Percentiles rank a stretch among this genome's conserved stretches.
phyloP scores from a whole-genome alignment of 2,113 vertebrate species.

The Ailuropoda melanoleuca region DNA sequence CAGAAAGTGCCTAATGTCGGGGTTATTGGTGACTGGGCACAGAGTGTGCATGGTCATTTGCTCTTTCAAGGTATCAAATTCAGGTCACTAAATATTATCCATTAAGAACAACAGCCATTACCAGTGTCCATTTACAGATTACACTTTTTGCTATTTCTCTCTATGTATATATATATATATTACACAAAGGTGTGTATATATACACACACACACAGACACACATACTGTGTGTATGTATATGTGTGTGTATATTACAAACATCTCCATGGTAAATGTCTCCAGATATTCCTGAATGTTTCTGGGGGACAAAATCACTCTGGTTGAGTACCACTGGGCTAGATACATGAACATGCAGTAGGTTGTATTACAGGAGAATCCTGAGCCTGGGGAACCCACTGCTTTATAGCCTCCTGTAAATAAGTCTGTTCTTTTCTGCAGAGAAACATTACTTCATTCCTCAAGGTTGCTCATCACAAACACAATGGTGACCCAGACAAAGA shows the following conservation, averaged over 20 bases:
- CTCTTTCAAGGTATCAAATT: background rate
- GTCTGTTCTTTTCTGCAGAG: background rate
- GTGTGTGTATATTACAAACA: background rate
- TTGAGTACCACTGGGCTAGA: background rate
- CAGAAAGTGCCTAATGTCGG: background rate
- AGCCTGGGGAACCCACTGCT: background rate
- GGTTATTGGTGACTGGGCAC: background rate
- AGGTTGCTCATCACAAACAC: background rate
- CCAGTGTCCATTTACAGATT: background rate
- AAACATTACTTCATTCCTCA: background rate
- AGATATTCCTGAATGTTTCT: background rate
- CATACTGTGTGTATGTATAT: background rate
- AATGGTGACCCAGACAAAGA: background rate
- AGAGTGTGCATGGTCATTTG: background rate
- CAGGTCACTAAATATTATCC: background rate
- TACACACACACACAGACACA: background rate
- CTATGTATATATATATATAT: background rate
- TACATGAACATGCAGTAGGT: no score
- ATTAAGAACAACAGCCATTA: background rate
- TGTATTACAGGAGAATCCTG: background rate
- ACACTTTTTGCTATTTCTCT: background rate
- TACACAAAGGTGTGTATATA: background rate
- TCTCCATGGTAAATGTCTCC: background rate
- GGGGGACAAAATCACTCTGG: background rate
- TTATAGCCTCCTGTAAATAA: background rate